Percentiles rank a stretch among this genome's conserved stretches.
Conservation (phyloP, 2,888 invertebrate genomes). For the Taphrorychus bicolor region DNA sequence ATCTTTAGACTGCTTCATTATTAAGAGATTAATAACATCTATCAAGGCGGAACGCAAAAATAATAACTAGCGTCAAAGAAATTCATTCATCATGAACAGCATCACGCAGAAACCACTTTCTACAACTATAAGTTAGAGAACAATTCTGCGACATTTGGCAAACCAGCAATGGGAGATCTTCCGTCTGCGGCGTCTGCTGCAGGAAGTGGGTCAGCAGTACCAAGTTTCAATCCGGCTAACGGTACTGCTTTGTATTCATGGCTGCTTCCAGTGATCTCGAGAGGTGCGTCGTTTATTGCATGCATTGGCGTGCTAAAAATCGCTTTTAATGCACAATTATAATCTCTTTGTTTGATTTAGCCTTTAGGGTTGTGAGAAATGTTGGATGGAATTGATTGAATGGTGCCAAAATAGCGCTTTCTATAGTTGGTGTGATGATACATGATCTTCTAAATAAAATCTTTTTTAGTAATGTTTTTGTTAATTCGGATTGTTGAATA, state of each 20-base stretch:
- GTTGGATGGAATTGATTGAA: not conserved
- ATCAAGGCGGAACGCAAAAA: not conserved
- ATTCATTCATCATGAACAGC: not conserved
- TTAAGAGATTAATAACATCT: not conserved
- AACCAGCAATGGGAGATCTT: constrained; percentile 42
- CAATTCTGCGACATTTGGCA: constrained; percentile 29
- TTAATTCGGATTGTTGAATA: no score
- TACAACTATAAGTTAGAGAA: not conserved
- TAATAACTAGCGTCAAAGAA: not conserved
- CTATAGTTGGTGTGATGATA: not conserved
- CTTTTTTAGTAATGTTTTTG: no score
- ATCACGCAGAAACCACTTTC: constrained; percentile 4
- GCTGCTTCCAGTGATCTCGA: constrained; percentile 50
- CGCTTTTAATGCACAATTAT: not conserved
- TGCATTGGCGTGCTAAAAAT: constrained; percentile 24
- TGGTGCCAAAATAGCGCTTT: not conserved
- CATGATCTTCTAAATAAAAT: no score
- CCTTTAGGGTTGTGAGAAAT: not conserved
- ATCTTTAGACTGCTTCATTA: not conserved
- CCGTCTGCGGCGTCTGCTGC: constrained; percentile 47
- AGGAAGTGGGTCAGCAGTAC: constrained; percentile 50
- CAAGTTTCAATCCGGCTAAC: constrained; percentile 50
- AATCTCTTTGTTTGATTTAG: not conserved
- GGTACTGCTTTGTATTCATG: constrained; percentile 50
- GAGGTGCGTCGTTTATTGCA: constrained; percentile 24